Conservation (phyloP, 2,888 invertebrate genomes). For the Oasisia sp. region DNA sequence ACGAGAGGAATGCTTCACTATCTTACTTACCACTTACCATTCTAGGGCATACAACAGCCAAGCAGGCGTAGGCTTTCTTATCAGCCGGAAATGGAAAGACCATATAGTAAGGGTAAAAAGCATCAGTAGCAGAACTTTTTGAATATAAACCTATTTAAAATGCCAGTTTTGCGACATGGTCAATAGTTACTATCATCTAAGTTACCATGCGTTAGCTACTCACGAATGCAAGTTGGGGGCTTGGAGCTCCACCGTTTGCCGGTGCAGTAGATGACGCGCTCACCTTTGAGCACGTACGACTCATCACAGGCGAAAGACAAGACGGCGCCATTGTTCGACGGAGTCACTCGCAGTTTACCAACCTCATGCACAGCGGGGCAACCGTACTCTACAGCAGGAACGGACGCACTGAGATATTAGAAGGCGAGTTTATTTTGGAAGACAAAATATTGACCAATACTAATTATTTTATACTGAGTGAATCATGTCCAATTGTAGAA, state of each 20-base stretch:
- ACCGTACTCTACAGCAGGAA: neutral
- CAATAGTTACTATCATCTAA: neutral
- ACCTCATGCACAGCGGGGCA: conserved; percentile 18
- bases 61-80: no score
- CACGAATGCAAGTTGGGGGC: conserved; percentile 48
- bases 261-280: conserved; percentile 47
- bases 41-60: no score
- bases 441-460: no score
- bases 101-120: no score
- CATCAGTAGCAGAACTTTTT: neutral
- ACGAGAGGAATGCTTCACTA: no score
- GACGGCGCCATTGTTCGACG: conserved; percentile 39
- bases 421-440: no score
- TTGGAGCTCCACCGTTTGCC: conserved; percentile 44
- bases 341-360: neutral
- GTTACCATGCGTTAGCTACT: conserved; percentile 19
- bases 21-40: no score
- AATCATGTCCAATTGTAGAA: neutral
- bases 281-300: conserved; percentile 44
- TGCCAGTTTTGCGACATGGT: neutral
- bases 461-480: neutral
- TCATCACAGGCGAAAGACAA: conserved; percentile 46
- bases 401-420: neutral
- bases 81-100: no score
- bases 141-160: neutral